Base-by-base conservation (phyloP, 1,140 invertebrate species). In the Drosophila grimshawi region DNA sequence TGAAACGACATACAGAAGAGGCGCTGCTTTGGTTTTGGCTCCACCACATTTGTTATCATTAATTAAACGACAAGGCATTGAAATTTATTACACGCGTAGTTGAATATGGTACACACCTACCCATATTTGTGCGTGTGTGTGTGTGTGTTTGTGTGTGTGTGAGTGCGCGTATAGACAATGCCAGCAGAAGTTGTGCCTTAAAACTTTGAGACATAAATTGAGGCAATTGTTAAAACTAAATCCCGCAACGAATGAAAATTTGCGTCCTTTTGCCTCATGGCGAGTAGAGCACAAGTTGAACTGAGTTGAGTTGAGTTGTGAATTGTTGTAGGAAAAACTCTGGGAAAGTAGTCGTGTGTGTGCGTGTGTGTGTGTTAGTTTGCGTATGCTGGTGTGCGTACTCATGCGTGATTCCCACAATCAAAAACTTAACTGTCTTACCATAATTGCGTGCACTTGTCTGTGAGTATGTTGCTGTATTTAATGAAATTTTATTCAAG, bases 141-240 rank as follows among this genome's bases (percentile, higher is more conserved):
- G 49, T 55, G 48, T 67, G 51, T 43, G 41, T 10, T 4, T 39
- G 37, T 19, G 19, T 19, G 37, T 39, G 37, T 19, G 19, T 64
- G 51, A 35, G 37, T 35, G 49, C 55, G 57, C 61, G 57, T 49
- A 30, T 6, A 67, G 70, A 76, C 66, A 70, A 70, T 75, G 56
- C 56, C 46, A 53, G 71, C 60, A 67, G 52, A 88, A 86, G 78
- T 86, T 86, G 67, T 61, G 72, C 81, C 72, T 72, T 59, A 72
- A 89, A 89, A 62, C 70, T 89, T 89, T 85, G 74, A 76, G 81
- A 89, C 85, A 89, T 89, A 89, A 89, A 89, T 89, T 89, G 86
- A 85, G 86, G 86, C 85, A 89, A 89, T 89, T 89, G 85, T 89
- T 89, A 89, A 88, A 88, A 90, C 81, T 90, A 89, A 89, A 90